A percentile compares a stretch with the other conserved stretches of the same genome.
phyloP scores from a whole-genome alignment of 1,140 invertebrate genomes.

The Drosophila melanica region DNA sequence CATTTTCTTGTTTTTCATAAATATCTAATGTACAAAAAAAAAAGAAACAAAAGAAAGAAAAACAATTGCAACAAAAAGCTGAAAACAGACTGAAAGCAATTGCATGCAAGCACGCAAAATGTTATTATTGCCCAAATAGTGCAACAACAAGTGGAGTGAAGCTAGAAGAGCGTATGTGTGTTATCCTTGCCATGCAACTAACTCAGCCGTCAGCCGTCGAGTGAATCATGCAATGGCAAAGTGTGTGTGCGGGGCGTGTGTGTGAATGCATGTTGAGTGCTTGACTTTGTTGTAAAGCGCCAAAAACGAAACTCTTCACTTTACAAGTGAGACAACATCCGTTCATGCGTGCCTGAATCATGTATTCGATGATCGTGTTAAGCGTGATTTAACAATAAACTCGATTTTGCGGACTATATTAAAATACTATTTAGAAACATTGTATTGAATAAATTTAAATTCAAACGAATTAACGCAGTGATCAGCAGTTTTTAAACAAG shows the following conservation, averaged over 20 bases:
- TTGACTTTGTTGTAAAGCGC: constrained; percentile 3
- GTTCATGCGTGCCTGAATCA: constrained; percentile 15
- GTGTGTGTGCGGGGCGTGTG: constrained; percentile 1
- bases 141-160: constrained; percentile 20
- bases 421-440: too few relatives aligned
- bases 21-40: constrained; percentile 61
- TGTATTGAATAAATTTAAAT: too few relatives aligned
- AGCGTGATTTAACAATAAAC: too few relatives aligned
- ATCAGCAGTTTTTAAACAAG: background rate
- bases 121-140: constrained; percentile 52
- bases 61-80: constrained; percentile 33
- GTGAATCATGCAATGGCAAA: constrained; percentile 50
- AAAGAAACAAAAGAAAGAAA: constrained; percentile 1
- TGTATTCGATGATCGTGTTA: background rate
- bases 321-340: constrained; percentile 8
- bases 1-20: constrained; percentile 64
- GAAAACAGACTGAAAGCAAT: constrained; percentile 60
- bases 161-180: constrained; percentile 32
- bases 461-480: too few relatives aligned
- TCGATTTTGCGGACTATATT: too few relatives aligned
- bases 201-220: constrained; percentile 27
- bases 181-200: constrained; percentile 44
- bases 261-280: background rate
- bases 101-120: constrained; percentile 77
- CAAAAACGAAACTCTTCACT: constrained; percentile 12